Evolutionary conservation across 2,113 vertebrate genomes (phyloP), one percentile per base, ranked within the genome.

Genomic region (Aix galericulata): DNA sequence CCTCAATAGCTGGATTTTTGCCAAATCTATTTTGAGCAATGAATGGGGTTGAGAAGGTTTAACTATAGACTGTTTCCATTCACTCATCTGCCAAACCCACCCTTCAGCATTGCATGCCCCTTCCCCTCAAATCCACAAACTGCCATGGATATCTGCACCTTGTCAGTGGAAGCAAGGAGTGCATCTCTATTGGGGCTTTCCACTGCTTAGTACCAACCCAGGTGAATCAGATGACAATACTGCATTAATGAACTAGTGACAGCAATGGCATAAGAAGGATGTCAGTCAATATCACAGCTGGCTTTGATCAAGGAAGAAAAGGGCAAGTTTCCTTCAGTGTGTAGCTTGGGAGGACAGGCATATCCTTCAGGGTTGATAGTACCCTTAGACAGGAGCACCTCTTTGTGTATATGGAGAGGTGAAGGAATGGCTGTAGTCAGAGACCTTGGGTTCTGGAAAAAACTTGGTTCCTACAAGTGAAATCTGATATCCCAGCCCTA

Each of bases 131-230:
- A 20, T 13, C 34, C 11, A 27, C 15, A 27, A 60, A 32, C 29
- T 50, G 36, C 32, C 6, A 6, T 13, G 40, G 16, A 53, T 53
- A 21, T 13, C 26, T 34, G 56, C 18, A 86, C n/a, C 23, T 15
- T n/a, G 44, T 8, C 5, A 17, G 34, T 8, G 21, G 63, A 63
- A 76, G 17, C 27, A 38, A 38, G 58, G 36, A 38, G 11, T 1
- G 2, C 3, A 5, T 36, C 17, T 32, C 31, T 42, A 17, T 5
- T 0, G 2, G 10, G 18, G 36, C 32, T 77, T 77, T 64, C 50
- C 8, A 5, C 58, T 66, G 26, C 27, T 44, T 59, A 26, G 22
- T 25, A 52, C 32, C 27, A 71, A 32, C 50, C 34, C 16, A 21
- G 42, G 22, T n/a, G 22, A 59, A 59, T 46, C 16, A 15, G 23